These are phyloP conservation scores for Drosophila arizonae DNA, from an alignment of 1,140 invertebrate genomes.

Conservation along the genomic window DNA sequence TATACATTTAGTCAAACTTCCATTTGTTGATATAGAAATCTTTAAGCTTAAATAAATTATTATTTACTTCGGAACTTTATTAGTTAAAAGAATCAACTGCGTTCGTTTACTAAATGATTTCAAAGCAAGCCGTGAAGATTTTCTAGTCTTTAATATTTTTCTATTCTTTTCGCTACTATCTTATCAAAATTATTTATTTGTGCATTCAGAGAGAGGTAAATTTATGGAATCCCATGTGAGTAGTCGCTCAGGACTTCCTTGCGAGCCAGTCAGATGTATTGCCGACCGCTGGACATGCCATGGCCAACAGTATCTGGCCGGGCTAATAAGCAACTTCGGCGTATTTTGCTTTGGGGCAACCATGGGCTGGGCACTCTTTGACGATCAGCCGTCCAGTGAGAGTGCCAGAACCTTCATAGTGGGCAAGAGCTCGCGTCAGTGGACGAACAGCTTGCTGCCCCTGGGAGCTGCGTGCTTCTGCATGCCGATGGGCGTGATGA, in stretches of 20 bases:
- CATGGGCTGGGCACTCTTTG: conserved; percentile 87
- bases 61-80: no score
- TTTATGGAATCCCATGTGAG: not conserved
- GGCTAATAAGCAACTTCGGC: conserved; percentile 83
- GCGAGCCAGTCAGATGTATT: not conserved
- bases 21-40: no score
- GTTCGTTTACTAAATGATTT: no score
- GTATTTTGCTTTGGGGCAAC: conserved; percentile 85
- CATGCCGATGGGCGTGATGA: conserved; percentile 86
- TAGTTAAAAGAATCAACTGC: no score
- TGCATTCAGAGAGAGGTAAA: no score
- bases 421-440: conserved; percentile 46
- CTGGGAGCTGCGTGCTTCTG: conserved; percentile 83
- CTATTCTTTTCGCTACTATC: no score
- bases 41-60: no score
- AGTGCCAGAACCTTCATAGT: conserved; percentile 59
- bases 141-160: no score
- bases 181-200: no score
- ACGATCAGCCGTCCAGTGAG: conserved; percentile 82
- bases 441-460: conserved; percentile 26
- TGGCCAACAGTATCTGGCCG: not conserved
- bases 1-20: no score
- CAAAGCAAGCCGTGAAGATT: no score
- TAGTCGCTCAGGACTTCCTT: not conserved
- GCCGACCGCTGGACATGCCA: not conserved